A percentile compares a stretch with the other conserved stretches of the same genome.
Evolutionary conservation across 2,888 invertebrate species (phyloP).

Genomic region (Agrilus mali): DNA sequence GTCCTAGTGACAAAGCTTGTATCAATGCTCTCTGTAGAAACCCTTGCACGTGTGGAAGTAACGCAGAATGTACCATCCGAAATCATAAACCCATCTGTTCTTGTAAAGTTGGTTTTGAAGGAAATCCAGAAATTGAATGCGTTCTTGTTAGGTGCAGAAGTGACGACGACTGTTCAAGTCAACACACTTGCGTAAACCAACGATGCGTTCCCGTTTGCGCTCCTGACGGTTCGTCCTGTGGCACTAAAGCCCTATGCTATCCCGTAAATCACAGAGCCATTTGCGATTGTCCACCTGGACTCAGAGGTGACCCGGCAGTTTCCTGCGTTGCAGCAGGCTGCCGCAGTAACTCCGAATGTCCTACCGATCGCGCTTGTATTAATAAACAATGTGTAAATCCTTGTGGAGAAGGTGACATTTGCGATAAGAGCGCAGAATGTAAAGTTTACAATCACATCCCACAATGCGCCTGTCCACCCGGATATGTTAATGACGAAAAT

Average conservation of each 20-base stretch:
- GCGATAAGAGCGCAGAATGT: slow-evolving; percentile 62
- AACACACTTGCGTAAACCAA: slow-evolving; percentile 72
- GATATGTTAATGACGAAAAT: slow-evolving; percentile 50
- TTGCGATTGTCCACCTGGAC: slow-evolving; percentile 73
- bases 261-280: slow-evolving; percentile 69
- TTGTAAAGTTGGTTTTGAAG: slow-evolving; percentile 70
- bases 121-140: slow-evolving; percentile 75
- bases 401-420: slow-evolving; percentile 53
- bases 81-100: slow-evolving; percentile 82
- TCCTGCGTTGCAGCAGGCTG: slow-evolving; percentile 74
- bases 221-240: slow-evolving; percentile 58
- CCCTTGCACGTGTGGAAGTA: slow-evolving; percentile 76
- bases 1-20: slow-evolving; percentile 66
- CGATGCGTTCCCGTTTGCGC: slow-evolving; percentile 73
- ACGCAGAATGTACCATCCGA: slow-evolving; percentile 72
- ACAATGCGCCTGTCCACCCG: slow-evolving; percentile 72
- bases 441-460: slow-evolving; percentile 62
- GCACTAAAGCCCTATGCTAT: slow-evolving; percentile 64
- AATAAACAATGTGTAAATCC: slow-evolving; percentile 70
- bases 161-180: slow-evolving; percentile 66
- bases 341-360: slow-evolving; percentile 67
- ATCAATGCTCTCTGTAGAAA: slow-evolving; percentile 66
- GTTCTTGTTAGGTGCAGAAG: slow-evolving; percentile 59
- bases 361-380: slow-evolving; percentile 65
- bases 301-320: slow-evolving; percentile 66